Base-by-base conservation (phyloP, 2,888 invertebrate species). In the Apodemia zela region DNA sequence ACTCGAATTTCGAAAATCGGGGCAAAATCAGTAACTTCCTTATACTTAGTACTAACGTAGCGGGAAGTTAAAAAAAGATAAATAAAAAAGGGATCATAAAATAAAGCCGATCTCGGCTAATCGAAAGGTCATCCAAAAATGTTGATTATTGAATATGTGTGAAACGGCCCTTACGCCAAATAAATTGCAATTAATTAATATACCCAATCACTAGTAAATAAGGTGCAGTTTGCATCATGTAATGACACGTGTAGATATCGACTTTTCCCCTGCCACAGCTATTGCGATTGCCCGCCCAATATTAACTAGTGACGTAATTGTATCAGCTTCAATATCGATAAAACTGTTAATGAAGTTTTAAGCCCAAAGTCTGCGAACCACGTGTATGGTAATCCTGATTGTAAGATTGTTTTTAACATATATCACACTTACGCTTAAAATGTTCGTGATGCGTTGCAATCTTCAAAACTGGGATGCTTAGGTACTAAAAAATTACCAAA, bases 151-250 rank as follows among this genome's bases (percentile, higher is more conserved):
- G 51, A 60, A 45, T 64, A 35, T 54, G 61, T 58, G 33, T 54
- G 51, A 18, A 51, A 51, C 11, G 25, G 13, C 25, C 51, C 51
- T 51, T 21, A 51, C 51, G 51, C 51, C 51, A 51, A 25, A 25
- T 13, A 42, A 42, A 54, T 54, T 54, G 51, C 38, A 54, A 58
- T 62, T 61, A 61, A 61, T 29, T 33, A 29, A 51, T 61, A 33
- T 51, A 51, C 35, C 18, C 29, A 59, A 49, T 63, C 17, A 68
- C 51, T 72, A 80, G 77, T 80, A 81, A 80, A 76, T 71, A 77
- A 74, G 75, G 76, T 88, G 87, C 87, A 87, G 75, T 70, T 77
- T 89, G 88, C 88, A 88, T 81, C 79, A 75, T 80, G 75, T 85
- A 82, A 84, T 81, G 81, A 81, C 78, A 81, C 73, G 69, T 77